Conservation (phyloP, 2,797 vertebrate species). For the Danio choprae region DNA sequence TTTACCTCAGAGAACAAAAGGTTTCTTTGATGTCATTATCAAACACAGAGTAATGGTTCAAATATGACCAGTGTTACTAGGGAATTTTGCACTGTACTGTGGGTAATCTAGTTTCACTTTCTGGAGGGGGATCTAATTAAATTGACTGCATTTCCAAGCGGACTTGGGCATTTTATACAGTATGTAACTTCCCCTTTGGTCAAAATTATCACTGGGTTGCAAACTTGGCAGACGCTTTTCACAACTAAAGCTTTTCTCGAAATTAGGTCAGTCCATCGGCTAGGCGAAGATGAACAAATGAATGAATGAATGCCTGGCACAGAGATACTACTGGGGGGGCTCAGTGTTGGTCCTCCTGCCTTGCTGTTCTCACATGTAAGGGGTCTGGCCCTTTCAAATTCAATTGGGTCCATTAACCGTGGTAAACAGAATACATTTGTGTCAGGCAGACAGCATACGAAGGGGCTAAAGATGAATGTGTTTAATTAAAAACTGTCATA, state of each 20-base stretch:
- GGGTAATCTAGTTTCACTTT: conserved; percentile 32
- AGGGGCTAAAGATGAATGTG: conserved; percentile 78
- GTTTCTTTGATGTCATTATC: conserved; percentile 36
- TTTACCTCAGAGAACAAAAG: conserved; percentile 12
- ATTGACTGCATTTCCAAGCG: conserved; percentile 22
- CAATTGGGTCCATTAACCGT: conserved; percentile 71
- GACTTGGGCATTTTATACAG: conserved; percentile 10
- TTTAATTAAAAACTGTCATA: conserved; percentile 87
- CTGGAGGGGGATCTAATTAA: conserved; percentile 19
- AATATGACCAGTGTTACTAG: conserved; percentile 22
- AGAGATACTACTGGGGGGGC: conserved; percentile 1
- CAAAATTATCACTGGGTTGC: conserved; percentile 21
- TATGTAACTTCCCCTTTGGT: conserved; percentile 14
- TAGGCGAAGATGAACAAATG: conserved; percentile 24
- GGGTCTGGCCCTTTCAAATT: conserved; percentile 49
- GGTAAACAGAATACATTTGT: conserved; percentile 80
- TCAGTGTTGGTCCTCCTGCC: not conserved
- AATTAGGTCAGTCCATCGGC: conserved; percentile 39
- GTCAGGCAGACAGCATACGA: conserved; percentile 69
- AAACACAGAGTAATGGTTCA: conserved; percentile 14
- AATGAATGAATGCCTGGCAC: conserved; percentile 23
- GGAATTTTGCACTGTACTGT: conserved; percentile 1
- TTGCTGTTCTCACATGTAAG: conserved; percentile 23
- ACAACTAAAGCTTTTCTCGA: conserved; percentile 24
- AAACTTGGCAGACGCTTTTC: conserved; percentile 25